Percentiles rank a stretch among this genome's conserved stretches.
phyloP scores from a whole-genome alignment of 2,888 invertebrate species.

The Drosophila nigricruria region DNA sequence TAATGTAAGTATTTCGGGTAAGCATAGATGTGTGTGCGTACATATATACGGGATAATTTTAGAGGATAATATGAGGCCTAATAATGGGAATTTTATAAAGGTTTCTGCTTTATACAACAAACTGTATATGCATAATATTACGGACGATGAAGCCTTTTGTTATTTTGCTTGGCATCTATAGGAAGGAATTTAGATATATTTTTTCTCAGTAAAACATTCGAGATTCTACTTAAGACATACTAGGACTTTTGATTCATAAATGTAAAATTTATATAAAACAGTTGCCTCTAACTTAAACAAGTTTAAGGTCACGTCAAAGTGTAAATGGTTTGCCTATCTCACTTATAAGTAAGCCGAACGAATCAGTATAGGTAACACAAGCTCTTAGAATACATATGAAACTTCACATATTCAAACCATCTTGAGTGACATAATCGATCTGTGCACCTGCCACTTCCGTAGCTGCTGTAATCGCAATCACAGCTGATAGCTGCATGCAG shows the following conservation, averaged over 20 bases:
- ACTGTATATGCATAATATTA: not conserved
- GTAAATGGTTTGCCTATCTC: not conserved
- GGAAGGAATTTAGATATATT: too few species aligned
- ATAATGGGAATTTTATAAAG: not conserved
- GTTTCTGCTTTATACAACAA: not conserved
- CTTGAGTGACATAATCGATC: constrained; percentile 10
- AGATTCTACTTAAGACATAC: too few species aligned
- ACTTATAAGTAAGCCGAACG: not conserved
- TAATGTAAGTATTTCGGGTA: not conserved
- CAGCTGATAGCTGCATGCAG: constrained; percentile 54
- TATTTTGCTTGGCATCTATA: too few species aligned
- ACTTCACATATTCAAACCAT: not conserved
- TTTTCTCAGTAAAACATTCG: too few species aligned
- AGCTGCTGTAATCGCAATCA: constrained; percentile 20
- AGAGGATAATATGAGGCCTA: not conserved
- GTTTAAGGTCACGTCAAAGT: not conserved
- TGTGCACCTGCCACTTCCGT: not conserved
- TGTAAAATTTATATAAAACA: not conserved
- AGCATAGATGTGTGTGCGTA: too few species aligned
- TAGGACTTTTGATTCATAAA: too few species aligned
- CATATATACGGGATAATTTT: not conserved
- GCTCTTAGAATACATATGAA: too few species aligned
- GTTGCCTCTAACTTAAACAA: not conserved
- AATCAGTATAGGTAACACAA: too few species aligned
- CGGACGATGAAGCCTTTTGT: too few species aligned